Evolutionary conservation across 2,797 vertebrate species (phyloP).

Genomic region (Falco rusticolus): DNA sequence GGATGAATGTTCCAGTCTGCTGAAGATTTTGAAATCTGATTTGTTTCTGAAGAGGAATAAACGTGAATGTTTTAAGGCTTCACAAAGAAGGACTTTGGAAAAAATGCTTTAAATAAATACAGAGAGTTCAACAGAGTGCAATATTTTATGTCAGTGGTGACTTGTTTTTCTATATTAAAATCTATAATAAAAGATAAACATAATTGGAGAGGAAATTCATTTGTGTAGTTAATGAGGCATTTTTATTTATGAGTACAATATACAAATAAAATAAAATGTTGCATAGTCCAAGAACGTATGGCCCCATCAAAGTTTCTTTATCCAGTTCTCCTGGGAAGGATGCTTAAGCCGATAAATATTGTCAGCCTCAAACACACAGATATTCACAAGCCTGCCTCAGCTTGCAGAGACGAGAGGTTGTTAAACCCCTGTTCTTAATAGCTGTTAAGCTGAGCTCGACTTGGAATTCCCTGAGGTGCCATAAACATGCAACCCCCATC

Average conservation of each 20-base stretch:
- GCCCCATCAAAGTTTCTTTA: not conserved
- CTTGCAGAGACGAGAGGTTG: not conserved
- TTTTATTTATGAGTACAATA: slow-evolving; percentile 34
- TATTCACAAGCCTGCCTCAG: not conserved
- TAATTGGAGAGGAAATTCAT: slow-evolving; percentile 21
- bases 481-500: not conserved
- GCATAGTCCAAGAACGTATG: rapidly evolving
- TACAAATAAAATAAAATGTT: not conserved
- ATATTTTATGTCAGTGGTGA: not conserved
- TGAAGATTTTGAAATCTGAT: slow-evolving; percentile 33
- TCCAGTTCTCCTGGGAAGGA: not conserved
- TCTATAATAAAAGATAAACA: slow-evolving; percentile 2
- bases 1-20: slow-evolving; percentile 7
- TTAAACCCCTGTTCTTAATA: not conserved
- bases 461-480: not conserved
- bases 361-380: not conserved
- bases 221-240: slow-evolving; percentile 8
- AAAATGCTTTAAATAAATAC: slow-evolving; percentile 5
- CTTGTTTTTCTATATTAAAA: not conserved
- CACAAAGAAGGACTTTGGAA: not conserved
- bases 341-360: not conserved
- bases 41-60: slow-evolving; percentile 21
- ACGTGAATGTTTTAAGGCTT: not conserved
- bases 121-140: not conserved
- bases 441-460: not conserved